Conservation (phyloP, 92 coral and sea anemone species). For the Isaurus tuberculatus region DNA sequence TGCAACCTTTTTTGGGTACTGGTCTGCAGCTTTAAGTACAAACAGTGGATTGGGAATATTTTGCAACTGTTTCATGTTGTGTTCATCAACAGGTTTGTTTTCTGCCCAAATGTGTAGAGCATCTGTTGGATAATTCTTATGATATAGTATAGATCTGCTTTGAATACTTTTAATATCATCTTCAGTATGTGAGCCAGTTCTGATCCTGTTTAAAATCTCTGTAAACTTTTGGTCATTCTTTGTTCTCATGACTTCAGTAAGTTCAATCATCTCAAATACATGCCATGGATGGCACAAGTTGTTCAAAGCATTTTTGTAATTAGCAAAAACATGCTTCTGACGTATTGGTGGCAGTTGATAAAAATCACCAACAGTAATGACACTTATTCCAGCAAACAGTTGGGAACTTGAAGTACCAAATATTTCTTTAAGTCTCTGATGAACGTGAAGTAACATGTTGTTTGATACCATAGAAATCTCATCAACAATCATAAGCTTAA, state of each 20-base stretch:
- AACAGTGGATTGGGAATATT: neutral
- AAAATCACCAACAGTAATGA: neutral
- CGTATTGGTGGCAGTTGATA: too few species aligned
- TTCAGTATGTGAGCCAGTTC: neutral
- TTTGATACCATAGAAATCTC: neutral
- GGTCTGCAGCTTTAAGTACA: constrained; percentile 61
- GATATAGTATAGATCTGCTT: too few species aligned
- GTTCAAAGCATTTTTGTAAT: neutral
- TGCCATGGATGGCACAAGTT: neutral
- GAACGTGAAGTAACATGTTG: neutral
- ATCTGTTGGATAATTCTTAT: neutral
- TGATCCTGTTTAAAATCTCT: neutral
- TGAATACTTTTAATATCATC: neutral
- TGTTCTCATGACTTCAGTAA: neutral
- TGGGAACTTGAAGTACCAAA: neutral
- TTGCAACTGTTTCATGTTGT: neutral
- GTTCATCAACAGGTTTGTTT: neutral
- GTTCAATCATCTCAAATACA: neutral
- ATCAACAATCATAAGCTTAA: neutral
- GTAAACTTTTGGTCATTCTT: neutral
- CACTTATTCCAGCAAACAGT: neutral
- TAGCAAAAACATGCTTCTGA: neutral
- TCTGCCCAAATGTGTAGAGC: too few species aligned
- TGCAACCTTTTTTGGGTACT: constrained; percentile 33
- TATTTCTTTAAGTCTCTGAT: too few species aligned